phyloP scores from a whole-genome alignment of 1,140 invertebrate genomes.

The Nymphalis io region DNA sequence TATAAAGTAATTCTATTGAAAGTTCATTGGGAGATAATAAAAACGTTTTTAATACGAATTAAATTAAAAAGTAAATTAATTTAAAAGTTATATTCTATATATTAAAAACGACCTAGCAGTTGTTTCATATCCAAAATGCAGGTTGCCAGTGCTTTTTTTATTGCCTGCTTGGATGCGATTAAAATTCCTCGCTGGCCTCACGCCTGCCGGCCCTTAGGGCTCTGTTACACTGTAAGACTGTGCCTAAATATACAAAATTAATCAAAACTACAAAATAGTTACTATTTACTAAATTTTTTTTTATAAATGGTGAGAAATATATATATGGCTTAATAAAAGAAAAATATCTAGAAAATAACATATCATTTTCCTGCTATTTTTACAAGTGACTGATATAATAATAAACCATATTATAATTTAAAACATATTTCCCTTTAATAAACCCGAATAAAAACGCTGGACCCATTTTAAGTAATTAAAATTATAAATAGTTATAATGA shows the following conservation, averaged over 20 bases:
- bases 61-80: not conserved
- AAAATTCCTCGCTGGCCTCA: constrained; percentile 75
- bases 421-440: too few species aligned
- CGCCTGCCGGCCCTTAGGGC: constrained; percentile 50
- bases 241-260: constrained; percentile 5
- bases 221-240: constrained; percentile 3
- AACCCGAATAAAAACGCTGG: too few species aligned
- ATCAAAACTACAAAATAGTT: constrained; percentile 1
- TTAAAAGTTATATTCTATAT: not conserved
- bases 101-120: constrained; percentile 2
- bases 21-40: too few species aligned
- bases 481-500: too few species aligned
- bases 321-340: too few species aligned
- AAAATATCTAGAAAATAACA: too few species aligned
- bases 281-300: not conserved
- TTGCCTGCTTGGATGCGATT: constrained; percentile 70
- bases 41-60: not conserved
- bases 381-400: too few species aligned
- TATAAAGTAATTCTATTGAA: too few species aligned
- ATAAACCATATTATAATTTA: too few species aligned
- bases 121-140: constrained; percentile 29
- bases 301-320: too few species aligned
- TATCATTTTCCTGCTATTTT: too few species aligned
- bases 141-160: constrained; percentile 51
- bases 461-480: too few species aligned